Evolutionary conservation across 2,888 invertebrate genomes (phyloP).

Genomic region (Hyles lineata): DNA sequence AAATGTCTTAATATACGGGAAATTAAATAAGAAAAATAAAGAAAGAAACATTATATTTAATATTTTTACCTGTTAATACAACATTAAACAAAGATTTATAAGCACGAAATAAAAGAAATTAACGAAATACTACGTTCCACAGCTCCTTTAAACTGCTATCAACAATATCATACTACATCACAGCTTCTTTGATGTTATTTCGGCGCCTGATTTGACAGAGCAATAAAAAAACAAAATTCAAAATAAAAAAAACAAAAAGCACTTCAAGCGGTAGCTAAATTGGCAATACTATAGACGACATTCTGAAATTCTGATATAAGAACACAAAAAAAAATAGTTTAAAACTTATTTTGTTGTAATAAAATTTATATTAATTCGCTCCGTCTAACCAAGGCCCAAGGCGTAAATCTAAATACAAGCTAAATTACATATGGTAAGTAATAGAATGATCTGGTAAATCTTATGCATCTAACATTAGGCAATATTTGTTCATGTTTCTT

Average conservation of each 20-base stretch:
- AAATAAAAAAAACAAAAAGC: neutral
- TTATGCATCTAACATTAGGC: conserved; percentile 7
- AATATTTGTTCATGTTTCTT: conserved; percentile 2
- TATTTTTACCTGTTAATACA: neutral
- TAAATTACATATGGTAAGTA: conserved; percentile 31
- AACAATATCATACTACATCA: conserved; percentile 48
- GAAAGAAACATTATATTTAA: neutral
- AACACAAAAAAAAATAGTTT: neutral
- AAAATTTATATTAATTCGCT: neutral
- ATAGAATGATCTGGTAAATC: conserved; percentile 2
- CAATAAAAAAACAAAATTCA: neutral
- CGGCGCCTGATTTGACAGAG: conserved; percentile 15
- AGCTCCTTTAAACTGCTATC: conserved; percentile 33
- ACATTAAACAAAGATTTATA: conserved; percentile 9
- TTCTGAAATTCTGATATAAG: neutral
- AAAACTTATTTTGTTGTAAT: no score
- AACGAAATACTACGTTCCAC: conserved; percentile 34
- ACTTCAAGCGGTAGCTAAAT: neutral
- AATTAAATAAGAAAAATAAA: neutral
- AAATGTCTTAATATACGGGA: neutral
- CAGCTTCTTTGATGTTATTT: conserved; percentile 60
- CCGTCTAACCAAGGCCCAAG: conserved; percentile 26
- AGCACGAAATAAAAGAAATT: conserved; percentile 29
- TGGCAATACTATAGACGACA: neutral
- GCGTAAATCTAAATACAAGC: conserved; percentile 34